Evolutionary conservation across 2,888 invertebrate genomes (phyloP).

Genomic region (Cephonodes hylas): DNA sequence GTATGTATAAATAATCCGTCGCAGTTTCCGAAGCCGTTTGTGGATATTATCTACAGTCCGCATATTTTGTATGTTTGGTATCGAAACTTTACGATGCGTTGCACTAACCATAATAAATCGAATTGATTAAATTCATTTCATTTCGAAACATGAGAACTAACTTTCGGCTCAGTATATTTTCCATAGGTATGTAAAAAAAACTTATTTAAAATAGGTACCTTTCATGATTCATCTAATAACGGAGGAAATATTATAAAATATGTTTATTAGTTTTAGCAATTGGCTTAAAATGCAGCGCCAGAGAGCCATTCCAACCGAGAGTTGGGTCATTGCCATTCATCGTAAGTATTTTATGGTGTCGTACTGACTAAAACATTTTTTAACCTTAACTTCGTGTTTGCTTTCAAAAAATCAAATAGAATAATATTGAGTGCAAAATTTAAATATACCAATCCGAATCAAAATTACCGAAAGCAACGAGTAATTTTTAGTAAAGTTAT

Average conservation of each 20-base stretch:
- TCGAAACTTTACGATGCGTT: slow-evolving; percentile 32
- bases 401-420: neutral
- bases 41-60: neutral
- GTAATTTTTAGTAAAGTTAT: no score
- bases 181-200: slow-evolving; percentile 35
- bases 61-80: slow-evolving; percentile 14
- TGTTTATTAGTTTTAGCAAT: slow-evolving; percentile 24
- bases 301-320: slow-evolving; percentile 51
- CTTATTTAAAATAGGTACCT: neutral
- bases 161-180: slow-evolving; percentile 40
- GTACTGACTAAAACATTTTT: neutral
- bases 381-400: neutral
- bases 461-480: neutral
- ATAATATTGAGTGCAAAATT: no score
- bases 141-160: slow-evolving; percentile 35
- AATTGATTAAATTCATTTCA: slow-evolving; percentile 18
- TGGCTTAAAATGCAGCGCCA: slow-evolving; percentile 35
- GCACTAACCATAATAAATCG: slow-evolving; percentile 27
- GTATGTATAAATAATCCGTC: neutral
- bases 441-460: neutral
- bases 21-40: neutral
- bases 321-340: slow-evolving; percentile 49
- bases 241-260: neutral
- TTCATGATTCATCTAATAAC: neutral
- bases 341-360: slow-evolving; percentile 42